Evolutionary conservation across 2,113 vertebrate genomes (phyloP).

Genomic region (Cheirogaleus medius): DNA sequence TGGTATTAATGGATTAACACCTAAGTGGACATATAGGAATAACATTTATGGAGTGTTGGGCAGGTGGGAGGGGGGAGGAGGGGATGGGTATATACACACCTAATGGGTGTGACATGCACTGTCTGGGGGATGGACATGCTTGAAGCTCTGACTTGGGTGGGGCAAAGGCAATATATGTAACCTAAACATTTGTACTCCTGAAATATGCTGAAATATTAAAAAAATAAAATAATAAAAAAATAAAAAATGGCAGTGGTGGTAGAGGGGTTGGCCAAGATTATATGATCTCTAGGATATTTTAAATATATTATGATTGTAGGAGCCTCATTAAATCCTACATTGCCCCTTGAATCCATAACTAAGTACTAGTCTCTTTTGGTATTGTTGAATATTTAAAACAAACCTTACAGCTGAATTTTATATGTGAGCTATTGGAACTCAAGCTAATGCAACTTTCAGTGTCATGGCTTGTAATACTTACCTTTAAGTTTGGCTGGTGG

Average conservation of each 20-base stretch:
- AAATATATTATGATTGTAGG: background rate
- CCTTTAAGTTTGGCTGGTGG: constrained; percentile 88
- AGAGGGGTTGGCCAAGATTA: background rate
- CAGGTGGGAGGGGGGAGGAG: no score
- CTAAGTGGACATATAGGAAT: no score
- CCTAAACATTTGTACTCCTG: no score
- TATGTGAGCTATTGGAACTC: background rate
- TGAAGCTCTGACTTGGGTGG: no score
- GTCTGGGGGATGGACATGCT: no score
- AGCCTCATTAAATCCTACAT: constrained; percentile 19
- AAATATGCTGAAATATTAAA: no score
- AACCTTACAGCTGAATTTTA: background rate
- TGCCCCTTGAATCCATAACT: background rate
- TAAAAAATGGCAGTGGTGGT: background rate
- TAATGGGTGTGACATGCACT: no score
- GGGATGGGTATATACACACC: no score
- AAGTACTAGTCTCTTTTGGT: background rate
- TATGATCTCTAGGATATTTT: background rate
- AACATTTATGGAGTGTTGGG: no score
- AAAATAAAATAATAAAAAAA: no score
- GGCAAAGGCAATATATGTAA: no score
- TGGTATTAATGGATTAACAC: no score
- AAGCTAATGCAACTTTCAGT: background rate
- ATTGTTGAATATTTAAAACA: background rate
- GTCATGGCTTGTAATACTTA: constrained; percentile 65